These are phyloP conservation scores for Halcyon leucocephala DNA, from an alignment of 2,797 vertebrate species.

Conservation along the genomic window DNA sequence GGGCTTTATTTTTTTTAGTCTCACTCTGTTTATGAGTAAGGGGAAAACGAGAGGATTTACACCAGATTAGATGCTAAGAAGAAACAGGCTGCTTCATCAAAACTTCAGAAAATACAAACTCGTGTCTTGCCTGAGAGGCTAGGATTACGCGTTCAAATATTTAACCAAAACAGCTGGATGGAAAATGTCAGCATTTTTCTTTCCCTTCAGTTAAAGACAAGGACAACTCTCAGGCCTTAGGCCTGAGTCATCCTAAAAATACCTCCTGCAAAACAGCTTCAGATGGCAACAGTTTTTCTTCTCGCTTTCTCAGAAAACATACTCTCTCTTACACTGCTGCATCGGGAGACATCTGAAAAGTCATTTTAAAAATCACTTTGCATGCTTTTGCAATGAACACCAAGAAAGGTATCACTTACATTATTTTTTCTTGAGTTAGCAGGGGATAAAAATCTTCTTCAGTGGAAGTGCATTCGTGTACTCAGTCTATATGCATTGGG, in stretches of 20 bases:
- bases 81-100: not conserved
- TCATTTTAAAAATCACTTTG: not conserved
- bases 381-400: not conserved
- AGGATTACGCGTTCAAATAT: not conserved
- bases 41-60: not conserved
- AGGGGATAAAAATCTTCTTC: not conserved
- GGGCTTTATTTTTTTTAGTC: not conserved
- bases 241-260: conserved; percentile 47
- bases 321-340: not conserved
- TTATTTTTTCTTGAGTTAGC: not conserved
- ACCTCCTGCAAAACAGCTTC: conserved; percentile 38
- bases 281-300: not conserved
- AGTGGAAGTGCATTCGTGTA: not conserved
- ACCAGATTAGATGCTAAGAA: not conserved
- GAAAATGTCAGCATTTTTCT: conserved; percentile 14
- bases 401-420: not conserved
- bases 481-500: not conserved
- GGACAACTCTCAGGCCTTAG: not conserved
- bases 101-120: not conserved
- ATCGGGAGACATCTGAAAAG: not conserved
- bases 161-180: conserved; percentile 19
- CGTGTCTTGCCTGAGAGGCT: not conserved
- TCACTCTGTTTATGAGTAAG: not conserved
- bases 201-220: not conserved
- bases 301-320: not conserved